A percentile compares a stretch with the other conserved stretches of the same genome.
phyloP scores from a whole-genome alignment of 2,888 invertebrate genomes.

The Limnephilus rhombicus region DNA sequence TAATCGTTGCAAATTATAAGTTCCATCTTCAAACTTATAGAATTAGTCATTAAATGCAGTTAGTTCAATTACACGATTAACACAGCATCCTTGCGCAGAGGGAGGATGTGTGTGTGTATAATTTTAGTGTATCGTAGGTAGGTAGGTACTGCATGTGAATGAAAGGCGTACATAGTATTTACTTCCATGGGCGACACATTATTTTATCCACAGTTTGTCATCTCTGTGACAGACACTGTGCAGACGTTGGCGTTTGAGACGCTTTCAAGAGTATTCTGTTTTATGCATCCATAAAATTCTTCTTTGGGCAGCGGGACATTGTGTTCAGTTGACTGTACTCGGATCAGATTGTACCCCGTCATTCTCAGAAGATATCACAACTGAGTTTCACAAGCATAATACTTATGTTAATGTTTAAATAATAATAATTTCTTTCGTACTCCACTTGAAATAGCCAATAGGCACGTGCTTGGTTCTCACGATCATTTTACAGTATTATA shows the following conservation, averaged over 20 bases:
- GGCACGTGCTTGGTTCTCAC: background rate
- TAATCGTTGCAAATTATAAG: background rate
- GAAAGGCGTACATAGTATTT: background rate
- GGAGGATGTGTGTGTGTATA: background rate
- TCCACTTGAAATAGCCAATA: background rate
- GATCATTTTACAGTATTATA: background rate
- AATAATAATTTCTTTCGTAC: background rate
- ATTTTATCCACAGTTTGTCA: background rate
- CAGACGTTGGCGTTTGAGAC: constrained; percentile 1
- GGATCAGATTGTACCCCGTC: background rate
- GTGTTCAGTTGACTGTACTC: background rate
- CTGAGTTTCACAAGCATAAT: background rate
- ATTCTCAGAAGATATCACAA: background rate
- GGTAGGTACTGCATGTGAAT: background rate
- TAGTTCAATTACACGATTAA: background rate
- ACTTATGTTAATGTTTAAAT: background rate
- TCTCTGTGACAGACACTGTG: background rate
- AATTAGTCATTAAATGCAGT: background rate
- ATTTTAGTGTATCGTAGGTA: no score
- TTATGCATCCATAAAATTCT: constrained; percentile 12
- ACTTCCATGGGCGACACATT: background rate
- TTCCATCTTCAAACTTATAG: no score
- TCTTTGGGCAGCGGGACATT: background rate
- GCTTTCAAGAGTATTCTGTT: constrained; percentile 22
- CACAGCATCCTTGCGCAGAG: background rate